A percentile compares a stretch with the other conserved stretches of the same genome.
phyloP scores from a whole-genome alignment of 2,113 vertebrate genomes.

The Halichoeres trimaculatus region DNA sequence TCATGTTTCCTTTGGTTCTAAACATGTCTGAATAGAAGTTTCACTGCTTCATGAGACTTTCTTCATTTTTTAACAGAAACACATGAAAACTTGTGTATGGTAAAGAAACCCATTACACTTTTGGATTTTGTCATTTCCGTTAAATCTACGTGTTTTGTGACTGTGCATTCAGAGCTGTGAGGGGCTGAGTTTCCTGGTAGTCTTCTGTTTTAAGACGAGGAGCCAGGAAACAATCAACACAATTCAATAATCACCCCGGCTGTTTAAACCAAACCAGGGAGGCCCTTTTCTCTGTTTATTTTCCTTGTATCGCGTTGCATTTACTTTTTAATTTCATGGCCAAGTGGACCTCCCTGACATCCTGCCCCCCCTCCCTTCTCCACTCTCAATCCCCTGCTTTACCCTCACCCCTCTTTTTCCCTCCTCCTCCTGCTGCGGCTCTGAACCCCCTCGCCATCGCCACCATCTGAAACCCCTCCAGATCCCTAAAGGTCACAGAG shows the following conservation, averaged over 20 bases:
- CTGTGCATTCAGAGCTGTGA: neutral
- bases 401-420: neutral
- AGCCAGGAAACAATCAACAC: slow-evolving; percentile 73
- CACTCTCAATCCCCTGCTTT: neutral
- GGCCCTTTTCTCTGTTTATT: slow-evolving; percentile 68
- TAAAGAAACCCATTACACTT: no score
- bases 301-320: slow-evolving; percentile 72
- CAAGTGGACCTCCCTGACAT: slow-evolving; percentile 73
- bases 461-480: slow-evolving; percentile 29
- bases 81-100: no score
- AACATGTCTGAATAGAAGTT: no score
- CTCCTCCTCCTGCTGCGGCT: neutral
- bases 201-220: slow-evolving; percentile 25
- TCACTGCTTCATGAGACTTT: no score
- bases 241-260: slow-evolving; percentile 68
- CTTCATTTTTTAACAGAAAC: no score
- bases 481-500: slow-evolving; percentile 30
- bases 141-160: neutral
- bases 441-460: slow-evolving; percentile 13
- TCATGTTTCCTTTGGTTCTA: slow-evolving; percentile 13
- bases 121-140: no score
- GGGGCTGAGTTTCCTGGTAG: slow-evolving; percentile 3
- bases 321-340: slow-evolving; percentile 77
- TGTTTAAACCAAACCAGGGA: slow-evolving; percentile 63
- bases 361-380: slow-evolving; percentile 42